Evolutionary conservation across 2,797 vertebrate species (phyloP), one percentile per base, ranked within the genome.

Genomic region (Hemibagrus guttatus): DNA sequence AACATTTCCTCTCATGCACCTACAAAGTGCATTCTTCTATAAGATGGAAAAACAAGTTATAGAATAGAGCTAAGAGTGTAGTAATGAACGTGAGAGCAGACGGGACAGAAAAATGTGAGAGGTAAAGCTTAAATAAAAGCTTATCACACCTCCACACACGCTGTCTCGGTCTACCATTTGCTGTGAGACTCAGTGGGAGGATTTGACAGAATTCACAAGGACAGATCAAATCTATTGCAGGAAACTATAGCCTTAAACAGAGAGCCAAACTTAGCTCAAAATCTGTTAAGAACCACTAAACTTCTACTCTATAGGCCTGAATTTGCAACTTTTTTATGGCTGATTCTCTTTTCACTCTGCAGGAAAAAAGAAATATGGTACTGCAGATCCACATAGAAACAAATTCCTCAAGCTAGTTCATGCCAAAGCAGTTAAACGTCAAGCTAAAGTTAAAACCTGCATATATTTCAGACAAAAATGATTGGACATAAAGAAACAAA

Each of bases 151-250:
- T 35, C n/a, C 49, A 16, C 31, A 56, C 84, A 78, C 74, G 16
- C 74, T 39, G 26, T 81, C 64, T 71, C 52, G 68, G 23, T 13
- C 49, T 61, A 49, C 63, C 56, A 56, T 82, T 74, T 64, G 52
- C 31, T 79, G 56, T 56, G 63, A 69, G 63, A 54, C 42, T 11
- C 72, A 64, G 72, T 64, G 42, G 72, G 59, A 28, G 59, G 64
- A 31, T 26, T 21, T 68, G 39, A 75, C 69, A 71, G 52, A 26
- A 21, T n/a, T 84, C 4, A 81, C 85, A 86, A 39, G 42, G 79
- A 71, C 21, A 66, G 8, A 31, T 11, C 46, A 83, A 83, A 71
- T 56, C 81, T 83, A 58, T 83, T 78, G 13, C 59, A 64, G 72
- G 26, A 75, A 82, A 49, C 80, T 31, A 21, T 82, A 21, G n/a